These are phyloP conservation scores for Dipodomys spectabilis DNA, from an alignment of 2,113 vertebrate genomes.

Conservation along the genomic window DNA sequence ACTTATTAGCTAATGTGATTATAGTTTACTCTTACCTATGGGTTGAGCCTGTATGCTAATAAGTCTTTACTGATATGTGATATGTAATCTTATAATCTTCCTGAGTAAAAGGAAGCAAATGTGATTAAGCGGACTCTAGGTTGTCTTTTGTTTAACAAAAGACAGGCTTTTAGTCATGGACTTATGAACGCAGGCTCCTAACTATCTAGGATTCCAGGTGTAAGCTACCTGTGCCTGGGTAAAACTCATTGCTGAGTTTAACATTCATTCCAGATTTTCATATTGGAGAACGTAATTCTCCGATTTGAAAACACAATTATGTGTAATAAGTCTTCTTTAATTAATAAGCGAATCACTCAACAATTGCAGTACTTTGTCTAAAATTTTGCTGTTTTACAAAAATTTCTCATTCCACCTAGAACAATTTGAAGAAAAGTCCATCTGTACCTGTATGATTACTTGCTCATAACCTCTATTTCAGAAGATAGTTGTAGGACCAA, in stretches of 20 bases:
- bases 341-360: neutral
- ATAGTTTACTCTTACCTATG: neutral
- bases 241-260: neutral
- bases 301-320: neutral
- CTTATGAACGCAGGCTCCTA: no score
- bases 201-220: no score
- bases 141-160: neutral
- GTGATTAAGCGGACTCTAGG: neutral
- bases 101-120: neutral
- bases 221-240: no score
- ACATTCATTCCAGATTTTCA: no score
- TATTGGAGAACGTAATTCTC: neutral
- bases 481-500: no score
- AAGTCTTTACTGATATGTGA: neutral
- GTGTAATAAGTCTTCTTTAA: neutral
- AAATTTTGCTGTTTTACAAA: neutral
- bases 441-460: neutral
- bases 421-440: neutral
- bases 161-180: no score
- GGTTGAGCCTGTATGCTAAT: neutral
- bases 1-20: neutral
- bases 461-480: neutral
- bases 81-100: neutral
- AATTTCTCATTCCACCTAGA: neutral
- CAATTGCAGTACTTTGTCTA: neutral